Evolutionary conservation across 1,140 invertebrate genomes (phyloP).

Genomic region (Venturia canescens): DNA sequence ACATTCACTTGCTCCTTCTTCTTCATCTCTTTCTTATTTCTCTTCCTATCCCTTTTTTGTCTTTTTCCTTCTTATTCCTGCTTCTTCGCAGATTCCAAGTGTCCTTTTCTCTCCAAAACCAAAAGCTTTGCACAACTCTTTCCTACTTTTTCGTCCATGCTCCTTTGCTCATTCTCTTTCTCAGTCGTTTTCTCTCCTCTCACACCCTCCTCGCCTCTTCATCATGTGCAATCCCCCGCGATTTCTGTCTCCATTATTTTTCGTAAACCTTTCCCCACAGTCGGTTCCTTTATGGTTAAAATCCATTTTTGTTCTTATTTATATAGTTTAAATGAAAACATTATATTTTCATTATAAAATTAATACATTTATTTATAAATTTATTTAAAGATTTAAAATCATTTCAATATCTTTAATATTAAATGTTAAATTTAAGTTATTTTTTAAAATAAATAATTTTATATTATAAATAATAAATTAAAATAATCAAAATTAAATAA

Average conservation of each 20-base stretch:
- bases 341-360: no score
- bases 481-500: no score
- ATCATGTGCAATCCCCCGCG: conserved; percentile 3
- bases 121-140: not conserved
- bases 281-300: no score
- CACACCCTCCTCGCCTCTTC: not conserved
- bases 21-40: conserved; percentile 45
- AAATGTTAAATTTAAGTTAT: no score
- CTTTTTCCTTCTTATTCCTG: conserved; percentile 4
- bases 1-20: conserved; percentile 70
- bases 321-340: no score
- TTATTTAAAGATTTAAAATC: no score
- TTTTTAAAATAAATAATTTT: no score
- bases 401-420: no score
- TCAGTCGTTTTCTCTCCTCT: not conserved
- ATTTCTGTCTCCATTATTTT: conserved; percentile 8
- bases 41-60: conserved; percentile 2
- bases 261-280: not conserved
- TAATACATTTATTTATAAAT: no score
- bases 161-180: not conserved
- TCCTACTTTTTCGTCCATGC: conserved; percentile 5
- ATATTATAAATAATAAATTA: no score
- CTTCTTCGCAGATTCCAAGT: not conserved
- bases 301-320: no score
- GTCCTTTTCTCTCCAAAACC: conserved; percentile 23